phyloP scores from a whole-genome alignment of 1,140 invertebrate species.

The Leptopilina clavipes region DNA sequence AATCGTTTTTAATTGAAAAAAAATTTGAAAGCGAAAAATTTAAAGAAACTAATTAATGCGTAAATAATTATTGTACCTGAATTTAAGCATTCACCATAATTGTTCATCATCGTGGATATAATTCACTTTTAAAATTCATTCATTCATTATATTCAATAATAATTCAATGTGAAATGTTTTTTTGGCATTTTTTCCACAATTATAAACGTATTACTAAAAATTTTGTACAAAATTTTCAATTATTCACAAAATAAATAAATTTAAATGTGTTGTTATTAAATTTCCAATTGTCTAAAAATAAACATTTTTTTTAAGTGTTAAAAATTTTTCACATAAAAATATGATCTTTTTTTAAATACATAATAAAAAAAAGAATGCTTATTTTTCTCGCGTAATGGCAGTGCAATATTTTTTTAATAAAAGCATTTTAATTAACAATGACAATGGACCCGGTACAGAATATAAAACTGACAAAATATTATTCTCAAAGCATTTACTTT shows the following conservation, averaged over 20 bases:
- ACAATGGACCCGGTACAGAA: neutral
- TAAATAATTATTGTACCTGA: neutral
- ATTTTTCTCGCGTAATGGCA: neutral
- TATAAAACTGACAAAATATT: slow-evolving; percentile 10
- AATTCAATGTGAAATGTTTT: neutral
- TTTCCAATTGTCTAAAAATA: too few species aligned
- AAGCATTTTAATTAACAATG: slow-evolving; percentile 4
- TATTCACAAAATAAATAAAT: too few species aligned
- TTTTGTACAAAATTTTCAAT: too few species aligned
- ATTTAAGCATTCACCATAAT: neutral
- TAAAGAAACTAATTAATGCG: neutral
- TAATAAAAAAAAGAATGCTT: neutral
- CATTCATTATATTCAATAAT: neutral
- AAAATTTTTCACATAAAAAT: neutral
- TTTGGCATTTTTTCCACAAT: neutral
- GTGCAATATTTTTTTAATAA: slow-evolving; percentile 17
- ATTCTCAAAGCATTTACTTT: slow-evolving; percentile 1
- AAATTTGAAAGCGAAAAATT: too few species aligned
- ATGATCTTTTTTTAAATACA: neutral
- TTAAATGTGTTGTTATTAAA: too few species aligned
- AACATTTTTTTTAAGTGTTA: too few species aligned
- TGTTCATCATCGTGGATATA: neutral
- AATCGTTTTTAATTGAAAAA: too few species aligned
- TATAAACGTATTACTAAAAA: too few species aligned
- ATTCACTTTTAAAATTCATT: neutral